These are phyloP conservation scores for Alexandromys fortis DNA, from an alignment of 2,113 vertebrate species.

Conservation along the genomic window DNA sequence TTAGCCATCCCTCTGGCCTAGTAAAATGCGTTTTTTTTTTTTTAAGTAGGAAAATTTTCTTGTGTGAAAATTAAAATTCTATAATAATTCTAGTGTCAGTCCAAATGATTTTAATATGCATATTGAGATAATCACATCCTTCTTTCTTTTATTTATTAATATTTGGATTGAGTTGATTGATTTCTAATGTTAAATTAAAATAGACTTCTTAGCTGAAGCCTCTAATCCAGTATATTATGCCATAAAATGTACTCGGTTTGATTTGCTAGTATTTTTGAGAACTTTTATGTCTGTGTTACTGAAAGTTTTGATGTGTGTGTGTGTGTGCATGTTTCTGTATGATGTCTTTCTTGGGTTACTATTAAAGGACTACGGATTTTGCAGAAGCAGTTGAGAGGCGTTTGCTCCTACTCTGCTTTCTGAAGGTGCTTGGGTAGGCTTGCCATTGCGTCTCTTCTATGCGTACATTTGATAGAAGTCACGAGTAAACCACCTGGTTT, in stretches of 20 bases:
- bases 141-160: not conserved
- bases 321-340: too few relatives aligned
- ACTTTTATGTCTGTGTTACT: not conserved
- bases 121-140: not conserved
- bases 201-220: not conserved
- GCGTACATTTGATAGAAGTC: too few relatives aligned
- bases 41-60: not conserved
- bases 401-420: not conserved
- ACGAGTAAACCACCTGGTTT: too few relatives aligned
- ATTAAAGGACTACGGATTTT: not conserved
- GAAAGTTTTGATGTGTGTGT: not conserved
- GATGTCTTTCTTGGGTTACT: not conserved
- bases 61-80: not conserved
- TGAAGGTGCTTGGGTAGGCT: not conserved
- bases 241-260: not conserved
- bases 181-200: not conserved
- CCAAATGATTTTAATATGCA: not conserved
- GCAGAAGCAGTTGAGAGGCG: not conserved
- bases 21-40: not conserved
- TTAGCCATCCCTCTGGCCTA: too few relatives aligned
- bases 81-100: not conserved
- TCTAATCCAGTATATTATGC: not conserved
- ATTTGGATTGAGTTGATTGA: not conserved
- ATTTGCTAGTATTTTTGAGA: not conserved
- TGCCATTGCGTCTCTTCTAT: not conserved